Evolutionary conservation across 2,113 vertebrate species (phyloP).

Genomic region (Lynx canadensis): DNA sequence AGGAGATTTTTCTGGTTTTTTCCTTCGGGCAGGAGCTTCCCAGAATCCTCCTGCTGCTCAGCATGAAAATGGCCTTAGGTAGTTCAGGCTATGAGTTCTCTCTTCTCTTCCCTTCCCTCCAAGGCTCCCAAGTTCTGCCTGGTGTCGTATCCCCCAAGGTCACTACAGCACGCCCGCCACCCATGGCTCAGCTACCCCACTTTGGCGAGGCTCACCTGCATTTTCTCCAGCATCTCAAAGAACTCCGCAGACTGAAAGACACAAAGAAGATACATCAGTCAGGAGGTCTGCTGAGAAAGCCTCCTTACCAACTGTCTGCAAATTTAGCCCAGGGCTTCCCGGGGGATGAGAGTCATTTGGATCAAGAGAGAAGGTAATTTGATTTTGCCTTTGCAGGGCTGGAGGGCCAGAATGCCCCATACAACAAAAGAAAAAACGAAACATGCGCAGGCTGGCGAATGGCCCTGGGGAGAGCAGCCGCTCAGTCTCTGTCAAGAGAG

Average conservation of each 20-base stretch:
- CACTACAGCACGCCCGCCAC: fast-evolving
- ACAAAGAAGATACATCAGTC: slow-evolving; percentile 52
- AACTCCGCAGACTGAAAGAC: slow-evolving; percentile 93
- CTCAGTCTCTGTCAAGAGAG: background rate
- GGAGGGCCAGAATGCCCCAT: background rate
- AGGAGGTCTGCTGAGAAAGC: background rate
- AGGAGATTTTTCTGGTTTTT: background rate
- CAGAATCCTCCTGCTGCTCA: background rate
- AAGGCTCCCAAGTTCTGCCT: background rate
- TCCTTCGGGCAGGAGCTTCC: background rate
- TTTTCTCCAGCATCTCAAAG: slow-evolving; percentile 95
- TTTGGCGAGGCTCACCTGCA: slow-evolving; percentile 90
- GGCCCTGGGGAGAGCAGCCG: background rate
- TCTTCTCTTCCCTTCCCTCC: background rate
- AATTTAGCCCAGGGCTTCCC: background rate
- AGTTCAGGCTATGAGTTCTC: background rate
- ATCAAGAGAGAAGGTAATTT: slow-evolving; percentile 62
- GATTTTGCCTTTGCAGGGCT: slow-evolving; percentile 60
- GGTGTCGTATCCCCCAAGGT: background rate
- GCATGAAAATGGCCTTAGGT: background rate
- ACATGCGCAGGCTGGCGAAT: background rate
- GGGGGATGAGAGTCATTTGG: slow-evolving; percentile 31
- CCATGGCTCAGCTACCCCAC: fast-evolving
- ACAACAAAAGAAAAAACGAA: background rate
- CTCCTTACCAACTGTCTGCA: background rate